phyloP scores from a whole-genome alignment of 35 echinoderm and acorn worm species.

The Lytechinus variegatus region DNA sequence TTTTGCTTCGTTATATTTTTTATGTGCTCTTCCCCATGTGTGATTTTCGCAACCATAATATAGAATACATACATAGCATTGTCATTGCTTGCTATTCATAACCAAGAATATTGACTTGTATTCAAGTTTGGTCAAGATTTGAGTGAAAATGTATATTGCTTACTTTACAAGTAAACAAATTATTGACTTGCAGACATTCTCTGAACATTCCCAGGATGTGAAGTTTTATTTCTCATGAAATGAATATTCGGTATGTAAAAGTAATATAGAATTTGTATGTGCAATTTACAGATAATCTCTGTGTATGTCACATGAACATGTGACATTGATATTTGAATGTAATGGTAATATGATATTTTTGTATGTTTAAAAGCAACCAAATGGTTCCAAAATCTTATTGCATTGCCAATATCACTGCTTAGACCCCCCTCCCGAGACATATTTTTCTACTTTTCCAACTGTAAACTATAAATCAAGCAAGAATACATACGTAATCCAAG shows the following conservation, averaged over 20 bases:
- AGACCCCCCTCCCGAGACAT: too few relatives aligned
- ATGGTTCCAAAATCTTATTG: neutral
- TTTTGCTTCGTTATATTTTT: too few relatives aligned
- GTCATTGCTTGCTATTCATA: too few relatives aligned
- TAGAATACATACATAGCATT: too few relatives aligned
- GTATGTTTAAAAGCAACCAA: neutral
- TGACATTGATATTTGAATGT: neutral
- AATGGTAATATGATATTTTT: neutral
- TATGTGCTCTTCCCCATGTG: too few relatives aligned
- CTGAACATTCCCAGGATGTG: neutral
- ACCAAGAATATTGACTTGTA: neutral
- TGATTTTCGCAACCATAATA: too few relatives aligned
- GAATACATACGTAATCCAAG: too few relatives aligned
- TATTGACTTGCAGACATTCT: neutral
- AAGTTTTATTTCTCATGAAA: neutral
- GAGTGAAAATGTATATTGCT: neutral
- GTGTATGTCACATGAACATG: neutral
- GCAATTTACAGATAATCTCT: neutral
- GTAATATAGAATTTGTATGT: neutral
- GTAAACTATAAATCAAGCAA: too few relatives aligned
- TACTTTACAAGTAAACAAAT: neutral
- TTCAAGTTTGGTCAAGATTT: neutral
- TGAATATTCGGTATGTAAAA: neutral
- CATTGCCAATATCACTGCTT: neutral
- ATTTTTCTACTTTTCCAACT: too few relatives aligned